Conservation (phyloP, 2,888 invertebrate genomes). For the Nomada goodeniana region DNA sequence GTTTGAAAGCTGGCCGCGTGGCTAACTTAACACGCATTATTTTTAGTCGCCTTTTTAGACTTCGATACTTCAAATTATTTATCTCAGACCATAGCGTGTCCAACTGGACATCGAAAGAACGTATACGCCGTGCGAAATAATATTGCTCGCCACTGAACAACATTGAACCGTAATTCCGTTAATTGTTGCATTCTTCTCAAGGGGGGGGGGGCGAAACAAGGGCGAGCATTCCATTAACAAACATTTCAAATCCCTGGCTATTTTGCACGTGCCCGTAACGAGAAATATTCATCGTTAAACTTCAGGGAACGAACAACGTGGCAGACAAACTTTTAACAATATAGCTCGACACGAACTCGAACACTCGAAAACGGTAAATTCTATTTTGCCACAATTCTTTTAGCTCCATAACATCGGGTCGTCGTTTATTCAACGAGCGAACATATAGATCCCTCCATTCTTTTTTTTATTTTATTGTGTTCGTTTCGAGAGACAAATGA, state of each 20-base stretch:
- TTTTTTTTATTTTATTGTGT: conserved; percentile 4
- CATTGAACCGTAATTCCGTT: neutral
- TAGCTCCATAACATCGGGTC: neutral
- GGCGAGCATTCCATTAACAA: neutral
- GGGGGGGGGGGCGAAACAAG: neutral
- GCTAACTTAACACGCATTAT: conserved; percentile 29
- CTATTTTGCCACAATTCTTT: neutral
- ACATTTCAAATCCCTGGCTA: neutral
- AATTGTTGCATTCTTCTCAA: neutral
- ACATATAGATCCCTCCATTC: neutral
- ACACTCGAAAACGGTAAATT: neutral
- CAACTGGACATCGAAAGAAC: neutral
- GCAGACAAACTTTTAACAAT: neutral
- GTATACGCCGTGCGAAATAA: neutral
- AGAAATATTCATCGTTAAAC: neutral
- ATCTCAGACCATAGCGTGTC: neutral
- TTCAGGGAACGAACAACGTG: neutral
- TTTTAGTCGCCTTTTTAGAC: conserved; percentile 21
- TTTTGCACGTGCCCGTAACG: neutral
- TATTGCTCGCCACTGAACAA: neutral
- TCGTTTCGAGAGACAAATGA: neutral
- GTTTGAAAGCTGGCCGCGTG: conserved; percentile 33
- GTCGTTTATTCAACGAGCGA: neutral
- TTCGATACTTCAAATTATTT: conserved; percentile 26
- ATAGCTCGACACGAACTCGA: neutral